phyloP scores from a whole-genome alignment of 2,113 vertebrate species.

The Otocyon megalotis region DNA sequence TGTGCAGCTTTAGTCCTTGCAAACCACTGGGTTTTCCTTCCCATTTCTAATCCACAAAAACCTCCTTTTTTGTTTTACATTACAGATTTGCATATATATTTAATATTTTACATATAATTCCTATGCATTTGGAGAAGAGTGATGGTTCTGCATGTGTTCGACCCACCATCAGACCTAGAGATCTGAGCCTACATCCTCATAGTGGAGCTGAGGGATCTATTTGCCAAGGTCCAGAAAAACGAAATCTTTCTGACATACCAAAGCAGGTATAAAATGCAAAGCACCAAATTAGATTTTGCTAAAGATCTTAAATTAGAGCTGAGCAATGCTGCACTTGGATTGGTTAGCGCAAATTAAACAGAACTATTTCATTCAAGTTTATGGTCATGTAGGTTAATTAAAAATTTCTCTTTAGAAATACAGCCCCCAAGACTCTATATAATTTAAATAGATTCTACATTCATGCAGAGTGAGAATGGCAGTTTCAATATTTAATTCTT shows the following conservation, averaged over 20 bases:
- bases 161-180: not conserved
- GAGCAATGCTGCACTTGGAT: constrained; percentile 46
- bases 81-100: not conserved
- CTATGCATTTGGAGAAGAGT: not conserved
- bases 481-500: constrained; percentile 81
- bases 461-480: constrained; percentile 69
- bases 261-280: constrained; percentile 59
- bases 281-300: constrained; percentile 67
- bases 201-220: constrained; percentile 12
- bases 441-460: constrained; percentile 73
- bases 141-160: not conserved
- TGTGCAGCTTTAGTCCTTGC: not conserved
- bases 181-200: not conserved
- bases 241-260: constrained; percentile 41
- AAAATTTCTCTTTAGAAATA: constrained; percentile 78
- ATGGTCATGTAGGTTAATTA: constrained; percentile 80
- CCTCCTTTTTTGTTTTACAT: not conserved
- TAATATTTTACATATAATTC: not conserved
- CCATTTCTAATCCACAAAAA: not conserved
- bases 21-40: constrained; percentile 16
- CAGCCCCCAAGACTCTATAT: constrained; percentile 66
- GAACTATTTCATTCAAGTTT: constrained; percentile 76
- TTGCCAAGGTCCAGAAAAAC: constrained; percentile 52
- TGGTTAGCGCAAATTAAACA: constrained; percentile 72
- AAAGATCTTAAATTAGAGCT: constrained; percentile 70